A percentile compares a stretch with the other conserved stretches of the same genome.
Conservation (phyloP, 2,797 vertebrate species). For the Trichosurus vulpecula region DNA sequence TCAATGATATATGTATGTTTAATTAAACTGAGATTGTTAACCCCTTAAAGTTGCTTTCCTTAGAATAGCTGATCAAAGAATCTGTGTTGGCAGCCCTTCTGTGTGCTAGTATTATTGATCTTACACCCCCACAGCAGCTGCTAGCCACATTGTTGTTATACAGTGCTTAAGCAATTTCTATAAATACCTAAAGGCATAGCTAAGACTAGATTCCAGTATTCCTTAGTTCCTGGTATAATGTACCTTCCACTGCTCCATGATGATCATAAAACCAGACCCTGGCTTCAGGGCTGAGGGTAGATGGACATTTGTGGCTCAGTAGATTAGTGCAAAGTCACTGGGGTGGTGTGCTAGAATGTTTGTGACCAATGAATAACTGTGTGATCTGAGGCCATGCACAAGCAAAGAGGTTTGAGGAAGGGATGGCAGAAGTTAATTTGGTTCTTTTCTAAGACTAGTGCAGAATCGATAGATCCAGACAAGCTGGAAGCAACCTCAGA, state of each 20-base stretch:
- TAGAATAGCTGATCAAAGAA: too few relatives aligned
- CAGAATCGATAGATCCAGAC: not conserved
- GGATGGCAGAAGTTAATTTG: not conserved
- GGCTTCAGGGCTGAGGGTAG: rapidly evolving
- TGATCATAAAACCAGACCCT: not conserved
- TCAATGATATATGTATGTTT: too few relatives aligned
- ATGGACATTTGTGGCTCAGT: not conserved
- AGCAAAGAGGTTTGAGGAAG: not conserved
- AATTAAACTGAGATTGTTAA: too few relatives aligned
- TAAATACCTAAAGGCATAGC: not conserved
- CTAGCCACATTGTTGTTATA: too few relatives aligned
- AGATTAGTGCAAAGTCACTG: not conserved
- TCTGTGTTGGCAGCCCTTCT: too few relatives aligned
- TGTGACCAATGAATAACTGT: not conserved
- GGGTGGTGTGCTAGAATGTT: not conserved
- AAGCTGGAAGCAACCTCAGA: not conserved
- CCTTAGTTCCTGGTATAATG: not conserved
- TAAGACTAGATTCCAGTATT: not conserved
- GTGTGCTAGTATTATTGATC: too few relatives aligned
- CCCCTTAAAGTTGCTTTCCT: too few relatives aligned
- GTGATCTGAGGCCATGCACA: not conserved
- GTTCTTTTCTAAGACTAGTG: not conserved
- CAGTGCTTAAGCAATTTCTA: not conserved
- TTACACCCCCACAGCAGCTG: too few relatives aligned
- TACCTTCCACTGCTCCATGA: not conserved